Base-by-base conservation (phyloP, 2,888 invertebrate genomes). In the Cephonodes hylas region DNA sequence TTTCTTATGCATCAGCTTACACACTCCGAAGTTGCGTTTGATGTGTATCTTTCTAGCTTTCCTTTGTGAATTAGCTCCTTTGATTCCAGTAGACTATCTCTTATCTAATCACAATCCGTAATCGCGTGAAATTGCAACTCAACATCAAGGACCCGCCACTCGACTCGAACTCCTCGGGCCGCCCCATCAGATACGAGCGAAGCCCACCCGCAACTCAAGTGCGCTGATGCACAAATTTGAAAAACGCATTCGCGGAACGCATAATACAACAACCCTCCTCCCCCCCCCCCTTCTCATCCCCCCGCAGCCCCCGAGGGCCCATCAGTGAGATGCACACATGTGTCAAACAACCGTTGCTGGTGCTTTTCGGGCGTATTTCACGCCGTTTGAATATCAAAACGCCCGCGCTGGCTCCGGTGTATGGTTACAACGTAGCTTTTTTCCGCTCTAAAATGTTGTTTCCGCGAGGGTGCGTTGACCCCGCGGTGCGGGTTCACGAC, bases 321-420 rank as follows among this genome's bases (percentile, higher is more conserved):
- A n/a, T n/a, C 22, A 38, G 42, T n/a, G 20, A 56, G 42, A 46
- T 34, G 38, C 22, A 46, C 58, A 58, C 58, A 56, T 46, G 45
- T 46, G 31, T 59, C 46, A 48, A 57, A 46, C 42, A 61, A 45
- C 59, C 72, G 69, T 72, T 70, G 67, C 60, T 4, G 22, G 18
- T 18, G 64, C 60, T 61, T 66, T 67, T 70, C 64, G 63, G 58
- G 62, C 63, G 66, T 70, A 66, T 77, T 81, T 77, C 79, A 79
- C 79, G 84, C 80, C 79, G 75, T 73, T 78, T 79, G 83, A 72
- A 76, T 79, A 79, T 78, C 76, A 76, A 74, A 85, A 81, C 79
- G 73, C 70, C 73, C 65, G 74, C 66, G 70, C 66, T 31, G 25
- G 31, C 27, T 5, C 27, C 31, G 31, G 53, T 53, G 53, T 53